Base-by-base conservation (phyloP, 1,140 invertebrate genomes). In the Euborellia annulipes region DNA sequence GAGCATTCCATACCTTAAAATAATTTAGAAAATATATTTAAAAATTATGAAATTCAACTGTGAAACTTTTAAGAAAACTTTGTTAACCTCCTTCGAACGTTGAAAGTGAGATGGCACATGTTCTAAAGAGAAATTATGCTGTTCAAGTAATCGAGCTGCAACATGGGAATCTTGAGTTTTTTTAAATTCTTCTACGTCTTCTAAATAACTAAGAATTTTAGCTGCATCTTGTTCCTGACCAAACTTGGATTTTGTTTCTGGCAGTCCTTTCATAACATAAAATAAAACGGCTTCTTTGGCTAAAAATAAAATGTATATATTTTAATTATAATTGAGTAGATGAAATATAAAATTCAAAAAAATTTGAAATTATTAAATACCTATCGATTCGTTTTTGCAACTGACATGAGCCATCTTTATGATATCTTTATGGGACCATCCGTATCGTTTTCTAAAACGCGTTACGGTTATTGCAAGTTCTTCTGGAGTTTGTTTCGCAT, bases 401-500 rank as follows among this genome's bases (percentile, higher is more conserved):
- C 70, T 70, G 3, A 70, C 51, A 63, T 83, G 80, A 16, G 71
- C 66, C 27, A 82, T 66, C 50, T 75, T 70, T 1, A 84, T 58
- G 6, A 82, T 62, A 52, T 79, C 79, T 48, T 72, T 74, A 56
- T 84, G 80, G 2, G 71, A 72, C 63, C 77, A 79, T 1, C 74
- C 74, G 54, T 78, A 68, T 51, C 74, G 67, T 2, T 69, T 65
- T 49, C 65, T 67, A 22, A 71, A 76, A 57, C 72, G 70, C 1
- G 75, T 78, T 0, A 80, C 63, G 43, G 73, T 71, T 51, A 72
- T 67, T 2, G 75, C 74, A 3, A 82, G 59, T 37, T 69, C 65
- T 52, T 70, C 59, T 2, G 75, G 66, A 18, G 70, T 59, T 48
- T 70, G 70, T 1, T 54, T 64, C 18, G 61, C 57, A 52, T 79